Percentiles rank a stretch among this genome's conserved stretches.
These are phyloP conservation scores for Epirrhoe alternata DNA, from an alignment of 2,888 invertebrate genomes.

Conservation along the genomic window DNA sequence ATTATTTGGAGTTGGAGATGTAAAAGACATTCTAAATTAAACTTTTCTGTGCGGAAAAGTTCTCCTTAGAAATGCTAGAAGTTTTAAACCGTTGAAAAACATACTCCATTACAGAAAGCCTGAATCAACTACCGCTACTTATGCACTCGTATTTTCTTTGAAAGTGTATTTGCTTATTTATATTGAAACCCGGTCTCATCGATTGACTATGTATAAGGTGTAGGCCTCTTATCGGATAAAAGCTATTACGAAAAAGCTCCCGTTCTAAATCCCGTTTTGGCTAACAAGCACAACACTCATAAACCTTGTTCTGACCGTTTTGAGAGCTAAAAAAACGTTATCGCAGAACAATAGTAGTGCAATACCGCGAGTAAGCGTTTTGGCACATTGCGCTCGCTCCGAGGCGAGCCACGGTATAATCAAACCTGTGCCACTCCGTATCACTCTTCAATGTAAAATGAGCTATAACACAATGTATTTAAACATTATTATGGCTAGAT, in stretches of 20 bases:
- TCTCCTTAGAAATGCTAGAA: slow-evolving; percentile 28
- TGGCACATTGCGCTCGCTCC: slow-evolving; percentile 78
- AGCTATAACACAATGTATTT: slow-evolving; percentile 11
- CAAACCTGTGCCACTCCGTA: slow-evolving; percentile 51
- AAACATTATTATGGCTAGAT: slow-evolving; percentile 5
- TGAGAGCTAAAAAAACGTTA: slow-evolving; percentile 42
- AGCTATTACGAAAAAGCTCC: slow-evolving; percentile 37
- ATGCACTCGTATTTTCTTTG: neutral
- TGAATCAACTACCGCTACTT: neutral
- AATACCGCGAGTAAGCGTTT: slow-evolving; percentile 80
- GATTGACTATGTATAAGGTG: neutral
- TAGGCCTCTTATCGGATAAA: slow-evolving; percentile 24
- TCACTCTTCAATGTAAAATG: slow-evolving; percentile 19
- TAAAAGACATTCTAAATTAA: slow-evolving; percentile 36
- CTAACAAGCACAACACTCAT: slow-evolving; percentile 43
- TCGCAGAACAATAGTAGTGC: slow-evolving; percentile 59
- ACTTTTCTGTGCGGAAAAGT: slow-evolving; percentile 32
- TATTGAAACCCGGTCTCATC: neutral
- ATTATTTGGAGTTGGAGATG: slow-evolving; percentile 36
- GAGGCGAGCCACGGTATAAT: slow-evolving; percentile 75
- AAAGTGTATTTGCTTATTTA: neutral
- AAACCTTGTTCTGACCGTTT: slow-evolving; percentile 42
- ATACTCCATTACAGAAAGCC: slow-evolving; percentile 18
- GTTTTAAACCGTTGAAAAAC: slow-evolving; percentile 29
- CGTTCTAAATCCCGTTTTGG: slow-evolving; percentile 40